Base-by-base conservation (phyloP, 2,888 invertebrate genomes). In the Scrobipalpa costella region DNA sequence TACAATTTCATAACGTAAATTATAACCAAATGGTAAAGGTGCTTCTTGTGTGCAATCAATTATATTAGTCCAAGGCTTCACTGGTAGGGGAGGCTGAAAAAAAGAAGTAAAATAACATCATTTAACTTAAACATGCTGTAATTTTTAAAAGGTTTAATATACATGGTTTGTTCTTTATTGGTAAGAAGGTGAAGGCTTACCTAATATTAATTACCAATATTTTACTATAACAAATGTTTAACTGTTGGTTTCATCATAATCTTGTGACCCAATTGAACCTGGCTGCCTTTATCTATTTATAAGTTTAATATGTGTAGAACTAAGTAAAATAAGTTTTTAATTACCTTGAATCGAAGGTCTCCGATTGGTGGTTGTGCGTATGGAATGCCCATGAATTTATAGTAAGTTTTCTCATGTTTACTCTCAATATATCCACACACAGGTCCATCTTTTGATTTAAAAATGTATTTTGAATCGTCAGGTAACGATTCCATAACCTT, bases 281-380 rank as follows among this genome's bases (percentile, higher is more conserved):
- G 40, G 40, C 13, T 9, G 40, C 8, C 40, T 27, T 27, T 27
- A 27, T 27, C 27, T 27, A 27, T 27, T 27, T 27, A 3, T 3
- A 27, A 3, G 27, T 27, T 27, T 3, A 27, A 27, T 27, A 27
- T 3, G 27, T 27, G 2, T 59, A 19, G 38, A 38, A 1, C 15
- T 59, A 34, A 38, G 50, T 50, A 19, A 50, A 19, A 50, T 19
- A 21, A 50, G n/a, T 47, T 17, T 17, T 17, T 17, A 58, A 78
- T 81, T 78, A 90, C 87, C 80, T 83, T 70, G 71, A 90, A 89
- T 69, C 90, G 75, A 62, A 90, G 73, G 13, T 69, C 67, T 11
- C 83, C 87, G 36, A 85, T 13, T 17, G 90, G 90, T 63, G 90
- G 88, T 66, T 80, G 83, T 5, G 88, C 90, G 69, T 86, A 91